These are phyloP conservation scores for Lasioglossum oenotherae DNA, from an alignment of 2,888 invertebrate species.

Conservation along the genomic window DNA sequence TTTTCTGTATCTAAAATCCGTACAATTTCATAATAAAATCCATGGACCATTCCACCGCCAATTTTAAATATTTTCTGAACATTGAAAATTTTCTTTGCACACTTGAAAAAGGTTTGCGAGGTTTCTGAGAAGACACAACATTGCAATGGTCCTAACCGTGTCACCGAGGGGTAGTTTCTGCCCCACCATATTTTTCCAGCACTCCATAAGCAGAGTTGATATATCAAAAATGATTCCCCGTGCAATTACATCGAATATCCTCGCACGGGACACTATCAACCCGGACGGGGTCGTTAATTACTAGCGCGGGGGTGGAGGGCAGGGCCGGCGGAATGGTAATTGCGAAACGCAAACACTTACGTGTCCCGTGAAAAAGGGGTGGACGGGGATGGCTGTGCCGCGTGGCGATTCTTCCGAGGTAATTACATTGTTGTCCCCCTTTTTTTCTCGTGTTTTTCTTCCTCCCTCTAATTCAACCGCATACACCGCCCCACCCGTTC, in stretches of 20 bases:
- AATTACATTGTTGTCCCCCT: constrained; percentile 29
- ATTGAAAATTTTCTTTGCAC: too few species aligned
- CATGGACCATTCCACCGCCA: too few species aligned
- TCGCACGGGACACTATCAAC: constrained; percentile 7
- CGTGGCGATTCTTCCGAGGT: constrained; percentile 33
- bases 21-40: too few species aligned
- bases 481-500: background rate
- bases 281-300: constrained; percentile 55
- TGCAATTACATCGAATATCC: background rate
- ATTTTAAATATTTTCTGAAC: too few species aligned
- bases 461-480: constrained; percentile 35
- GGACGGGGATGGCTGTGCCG: background rate
- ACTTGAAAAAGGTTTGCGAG: fast-evolving
- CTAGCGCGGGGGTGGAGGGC: constrained; percentile 35
- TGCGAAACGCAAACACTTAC: constrained; percentile 50
- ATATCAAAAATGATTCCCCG: background rate
- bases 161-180: background rate
- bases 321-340: constrained; percentile 32
- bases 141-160: background rate
- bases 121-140: background rate
- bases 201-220: background rate
- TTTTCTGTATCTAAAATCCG: too few species aligned
- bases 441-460: constrained; percentile 16
- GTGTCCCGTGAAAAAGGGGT: background rate
- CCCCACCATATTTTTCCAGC: background rate